phyloP scores from a whole-genome alignment of 1,140 invertebrate species.

The Alviniconcha marisindica region DNA sequence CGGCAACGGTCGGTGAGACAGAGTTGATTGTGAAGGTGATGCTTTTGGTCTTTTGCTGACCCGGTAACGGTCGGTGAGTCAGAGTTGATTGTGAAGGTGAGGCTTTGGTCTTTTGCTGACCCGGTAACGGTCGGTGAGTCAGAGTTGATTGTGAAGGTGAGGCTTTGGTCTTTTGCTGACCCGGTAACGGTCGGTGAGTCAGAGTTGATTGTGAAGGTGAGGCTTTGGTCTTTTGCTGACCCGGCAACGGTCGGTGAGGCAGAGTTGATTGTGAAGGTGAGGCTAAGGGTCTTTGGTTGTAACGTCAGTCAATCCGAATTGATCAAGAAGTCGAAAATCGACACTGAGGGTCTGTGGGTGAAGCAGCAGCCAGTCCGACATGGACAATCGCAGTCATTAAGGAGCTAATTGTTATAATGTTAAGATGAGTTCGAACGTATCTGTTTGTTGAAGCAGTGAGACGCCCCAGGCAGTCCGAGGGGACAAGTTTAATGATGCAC shows the following conservation, averaged over 20 bases:
- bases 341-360: too few relatives aligned
- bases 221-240: not conserved
- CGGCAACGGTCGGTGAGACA: too few relatives aligned
- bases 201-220: conserved; percentile 69
- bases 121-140: not conserved
- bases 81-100: not conserved
- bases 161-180: not conserved
- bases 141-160: not conserved
- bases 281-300: not conserved
- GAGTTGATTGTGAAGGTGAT: not conserved
- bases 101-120: not conserved
- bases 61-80: not conserved
- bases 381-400: too few relatives aligned
- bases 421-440: too few relatives aligned
- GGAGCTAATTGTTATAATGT: too few relatives aligned
- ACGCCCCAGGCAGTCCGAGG: too few relatives aligned
- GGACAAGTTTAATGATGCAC: too few relatives aligned
- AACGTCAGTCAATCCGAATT: not conserved
- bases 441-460: too few relatives aligned
- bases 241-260: too few relatives aligned
- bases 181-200: too few relatives aligned
- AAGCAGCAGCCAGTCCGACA: too few relatives aligned
- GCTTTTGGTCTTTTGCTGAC: not conserved
- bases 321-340: not conserved
- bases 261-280: not conserved